phyloP scores from a whole-genome alignment of 2,113 vertebrate genomes.

The Lophius piscatorius region DNA sequence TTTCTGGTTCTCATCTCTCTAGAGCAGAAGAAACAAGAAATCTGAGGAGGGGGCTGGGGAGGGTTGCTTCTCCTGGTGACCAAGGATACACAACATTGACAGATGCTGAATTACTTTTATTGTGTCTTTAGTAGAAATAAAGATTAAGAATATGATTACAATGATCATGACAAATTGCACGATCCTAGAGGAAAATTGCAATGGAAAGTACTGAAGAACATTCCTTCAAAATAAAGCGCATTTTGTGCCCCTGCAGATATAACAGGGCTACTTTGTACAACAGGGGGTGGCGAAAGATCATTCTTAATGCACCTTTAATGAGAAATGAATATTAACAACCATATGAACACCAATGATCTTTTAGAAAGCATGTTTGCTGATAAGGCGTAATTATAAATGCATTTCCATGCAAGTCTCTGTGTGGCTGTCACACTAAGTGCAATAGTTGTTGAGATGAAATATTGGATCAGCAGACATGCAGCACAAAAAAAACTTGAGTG shows the following conservation, averaged over 20 bases:
- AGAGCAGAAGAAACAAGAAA: slow-evolving; percentile 1
- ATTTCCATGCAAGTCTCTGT: slow-evolving; percentile 15
- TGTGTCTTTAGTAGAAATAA: slow-evolving; percentile 5
- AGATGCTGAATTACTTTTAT: neutral
- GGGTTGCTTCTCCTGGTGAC: neutral
- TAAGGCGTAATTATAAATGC: slow-evolving; percentile 31
- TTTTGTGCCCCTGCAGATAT: neutral
- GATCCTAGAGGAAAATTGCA: neutral
- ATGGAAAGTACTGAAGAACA: neutral
- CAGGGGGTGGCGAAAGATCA: slow-evolving; percentile 5
- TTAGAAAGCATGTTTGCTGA: slow-evolving; percentile 27
- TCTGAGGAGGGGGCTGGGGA: neutral
- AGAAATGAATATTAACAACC: slow-evolving; percentile 57
- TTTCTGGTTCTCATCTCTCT: slow-evolving; percentile 7
- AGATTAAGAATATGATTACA: neutral
- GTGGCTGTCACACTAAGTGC: slow-evolving; percentile 18
- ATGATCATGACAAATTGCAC: neutral
- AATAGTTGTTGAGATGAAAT: slow-evolving; percentile 30
- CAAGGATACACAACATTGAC: neutral
- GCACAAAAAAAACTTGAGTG: slow-evolving; percentile 48
- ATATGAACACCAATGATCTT: slow-evolving; percentile 25
- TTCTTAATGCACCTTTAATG: slow-evolving; percentile 43
- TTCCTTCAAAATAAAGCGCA: neutral
- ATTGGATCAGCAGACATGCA: slow-evolving; percentile 51
- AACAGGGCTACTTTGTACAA: slow-evolving; percentile 12